Evolutionary conservation across 2,113 vertebrate species (phyloP).

Genomic region (Geococcyx californianus): DNA sequence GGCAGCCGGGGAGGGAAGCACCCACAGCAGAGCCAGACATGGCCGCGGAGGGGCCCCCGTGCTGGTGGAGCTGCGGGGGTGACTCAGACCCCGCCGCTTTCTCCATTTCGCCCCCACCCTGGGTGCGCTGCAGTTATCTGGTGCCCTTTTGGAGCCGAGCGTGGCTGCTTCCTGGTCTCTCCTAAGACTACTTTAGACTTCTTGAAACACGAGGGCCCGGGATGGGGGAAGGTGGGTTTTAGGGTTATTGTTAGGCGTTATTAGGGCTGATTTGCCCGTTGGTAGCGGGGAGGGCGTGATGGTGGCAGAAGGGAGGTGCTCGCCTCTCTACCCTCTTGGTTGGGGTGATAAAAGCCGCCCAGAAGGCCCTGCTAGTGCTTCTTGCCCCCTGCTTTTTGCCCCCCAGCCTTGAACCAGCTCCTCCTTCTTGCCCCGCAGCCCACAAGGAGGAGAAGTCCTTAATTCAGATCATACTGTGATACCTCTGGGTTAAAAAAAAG

Average conservation of each 20-base stretch:
- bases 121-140: constrained; percentile 28
- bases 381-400: fast-evolving
- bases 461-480: fast-evolving
- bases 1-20: neutral
- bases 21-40: neutral
- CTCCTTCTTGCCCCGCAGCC: fast-evolving
- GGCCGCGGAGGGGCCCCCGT: neutral
- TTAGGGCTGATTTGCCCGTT: neutral
- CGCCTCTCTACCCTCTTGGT: neutral
- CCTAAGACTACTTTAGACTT: constrained; percentile 61
- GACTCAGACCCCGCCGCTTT: neutral
- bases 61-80: neutral
- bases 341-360: neutral
- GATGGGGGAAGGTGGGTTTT: neutral
- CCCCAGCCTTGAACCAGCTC: neutral
- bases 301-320: neutral
- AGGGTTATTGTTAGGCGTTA: neutral
- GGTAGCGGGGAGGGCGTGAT: neutral
- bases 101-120: too few relatives aligned
- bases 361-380: neutral
- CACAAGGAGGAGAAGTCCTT: neutral
- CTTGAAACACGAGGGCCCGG: neutral
- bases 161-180: neutral
- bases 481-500: neutral
- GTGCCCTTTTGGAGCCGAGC: constrained; percentile 60